Evolutionary conservation across 2,888 invertebrate genomes (phyloP).

Genomic region (Gortyna flavago): DNA sequence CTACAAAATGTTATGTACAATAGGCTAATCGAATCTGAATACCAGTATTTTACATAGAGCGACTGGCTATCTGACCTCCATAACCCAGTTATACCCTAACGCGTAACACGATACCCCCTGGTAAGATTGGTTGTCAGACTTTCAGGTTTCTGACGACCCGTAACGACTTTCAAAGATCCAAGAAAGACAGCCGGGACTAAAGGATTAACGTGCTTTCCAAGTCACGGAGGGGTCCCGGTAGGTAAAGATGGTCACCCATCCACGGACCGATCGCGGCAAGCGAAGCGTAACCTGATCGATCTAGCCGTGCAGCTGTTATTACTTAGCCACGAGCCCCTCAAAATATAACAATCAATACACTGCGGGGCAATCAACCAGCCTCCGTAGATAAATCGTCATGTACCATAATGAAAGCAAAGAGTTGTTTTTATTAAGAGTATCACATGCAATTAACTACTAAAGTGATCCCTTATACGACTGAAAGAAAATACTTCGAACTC

Average conservation of each 20-base stretch:
- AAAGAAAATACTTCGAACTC: slow-evolving; percentile 28
- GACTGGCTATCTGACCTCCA: too few species aligned
- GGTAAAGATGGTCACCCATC: too few species aligned
- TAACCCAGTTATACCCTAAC: too few species aligned
- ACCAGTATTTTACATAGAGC: too few species aligned
- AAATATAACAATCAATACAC: slow-evolving; percentile 6
- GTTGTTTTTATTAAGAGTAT: slow-evolving; percentile 56
- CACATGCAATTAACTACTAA: slow-evolving; percentile 50
- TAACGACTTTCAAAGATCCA: too few species aligned
- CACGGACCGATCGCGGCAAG: not conserved
- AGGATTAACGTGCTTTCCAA: too few species aligned
- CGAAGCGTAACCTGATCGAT: not conserved
- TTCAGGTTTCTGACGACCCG: too few species aligned
- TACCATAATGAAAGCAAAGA: slow-evolving; percentile 38
- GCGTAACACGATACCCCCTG: too few species aligned
- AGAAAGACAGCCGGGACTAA: too few species aligned
- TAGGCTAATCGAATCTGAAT: not conserved
- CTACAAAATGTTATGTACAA: not conserved
- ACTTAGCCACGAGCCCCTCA: not conserved
- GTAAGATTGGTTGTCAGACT: too few species aligned
- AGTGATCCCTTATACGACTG: slow-evolving; percentile 41
- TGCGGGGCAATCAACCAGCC: not conserved
- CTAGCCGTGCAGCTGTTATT: not conserved
- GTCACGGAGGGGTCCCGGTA: too few species aligned
- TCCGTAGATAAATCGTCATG: slow-evolving; percentile 8